Percentiles rank a stretch among this genome's conserved stretches.
phyloP scores from a whole-genome alignment of 2,113 vertebrate genomes.

The Nycticorax nycticorax region DNA sequence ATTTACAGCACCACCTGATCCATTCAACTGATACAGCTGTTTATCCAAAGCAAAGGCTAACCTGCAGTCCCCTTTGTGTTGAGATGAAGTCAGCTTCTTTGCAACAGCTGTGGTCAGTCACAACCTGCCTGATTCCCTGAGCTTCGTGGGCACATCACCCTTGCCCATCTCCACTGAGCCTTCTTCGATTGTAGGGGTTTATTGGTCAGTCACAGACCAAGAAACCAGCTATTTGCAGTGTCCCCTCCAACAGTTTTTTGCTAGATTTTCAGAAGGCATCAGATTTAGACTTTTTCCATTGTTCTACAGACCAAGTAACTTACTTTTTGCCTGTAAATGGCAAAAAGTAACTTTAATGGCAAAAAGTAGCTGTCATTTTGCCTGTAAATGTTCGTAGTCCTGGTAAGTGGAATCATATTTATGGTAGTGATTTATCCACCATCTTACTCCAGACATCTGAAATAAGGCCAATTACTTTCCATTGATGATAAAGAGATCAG shows the following conservation, averaged over 20 bases:
- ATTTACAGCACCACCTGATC: background rate
- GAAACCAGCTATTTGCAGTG: background rate
- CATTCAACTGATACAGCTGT: background rate
- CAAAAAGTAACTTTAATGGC: background rate
- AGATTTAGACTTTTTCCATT: background rate
- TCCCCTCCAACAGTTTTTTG: background rate
- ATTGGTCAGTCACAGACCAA: background rate
- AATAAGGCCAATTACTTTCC: background rate
- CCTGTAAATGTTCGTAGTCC: background rate
- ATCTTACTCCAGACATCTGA: background rate
- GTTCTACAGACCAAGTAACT: background rate
- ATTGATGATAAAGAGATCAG: background rate
- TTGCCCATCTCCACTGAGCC: background rate
- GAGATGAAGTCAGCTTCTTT: background rate
- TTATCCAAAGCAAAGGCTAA: background rate
- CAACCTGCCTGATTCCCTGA: background rate
- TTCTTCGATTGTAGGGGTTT: background rate
- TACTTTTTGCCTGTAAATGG: background rate
- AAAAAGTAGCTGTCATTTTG: background rate
- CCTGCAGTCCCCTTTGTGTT: background rate
- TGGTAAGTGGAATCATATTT: background rate
- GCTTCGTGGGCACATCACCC: accelerated
- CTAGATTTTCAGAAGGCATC: background rate
- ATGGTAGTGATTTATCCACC: background rate
- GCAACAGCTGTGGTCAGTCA: background rate